phyloP scores from a whole-genome alignment of 1,140 invertebrate species.

The Ditylenchus dipsaci region DNA sequence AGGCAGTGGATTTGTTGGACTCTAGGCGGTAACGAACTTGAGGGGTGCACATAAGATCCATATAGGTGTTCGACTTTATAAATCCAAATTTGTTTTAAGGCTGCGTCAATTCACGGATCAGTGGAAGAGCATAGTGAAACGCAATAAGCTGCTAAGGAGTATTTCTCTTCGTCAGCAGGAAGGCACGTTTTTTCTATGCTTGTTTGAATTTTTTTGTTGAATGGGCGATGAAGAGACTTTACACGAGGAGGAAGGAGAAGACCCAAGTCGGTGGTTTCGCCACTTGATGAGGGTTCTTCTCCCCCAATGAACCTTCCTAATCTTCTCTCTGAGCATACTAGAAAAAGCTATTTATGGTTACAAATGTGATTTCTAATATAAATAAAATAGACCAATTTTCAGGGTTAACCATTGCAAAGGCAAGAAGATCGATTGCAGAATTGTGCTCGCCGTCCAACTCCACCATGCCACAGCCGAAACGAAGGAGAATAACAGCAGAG shows the following conservation, averaged over 20 bases:
- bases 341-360: too few species aligned
- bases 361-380: too few species aligned
- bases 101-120: conserved; percentile 18
- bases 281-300: not conserved
- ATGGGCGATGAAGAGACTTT: not conserved
- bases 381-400: too few species aligned
- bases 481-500: not conserved
- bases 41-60: too few species aligned
- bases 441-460: too few species aligned
- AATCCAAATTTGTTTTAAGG: conserved; percentile 10
- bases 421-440: too few species aligned
- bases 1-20: too few species aligned
- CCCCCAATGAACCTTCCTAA: not conserved
- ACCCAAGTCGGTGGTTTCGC: not conserved
- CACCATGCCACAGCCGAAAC: not conserved
- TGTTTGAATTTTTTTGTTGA: not conserved
- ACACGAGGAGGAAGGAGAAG: not conserved
- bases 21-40: too few species aligned
- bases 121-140: conserved; percentile 5
- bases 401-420: too few species aligned
- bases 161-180: conserved; percentile 3
- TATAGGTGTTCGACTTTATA: not conserved
- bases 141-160: conserved; percentile 14
- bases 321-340: not conserved
- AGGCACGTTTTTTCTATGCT: not conserved